Evolutionary conservation across 2,888 invertebrate species (phyloP), one percentile per base, ranked within the genome.

Genomic region (Chaetoderma sp.): DNA sequence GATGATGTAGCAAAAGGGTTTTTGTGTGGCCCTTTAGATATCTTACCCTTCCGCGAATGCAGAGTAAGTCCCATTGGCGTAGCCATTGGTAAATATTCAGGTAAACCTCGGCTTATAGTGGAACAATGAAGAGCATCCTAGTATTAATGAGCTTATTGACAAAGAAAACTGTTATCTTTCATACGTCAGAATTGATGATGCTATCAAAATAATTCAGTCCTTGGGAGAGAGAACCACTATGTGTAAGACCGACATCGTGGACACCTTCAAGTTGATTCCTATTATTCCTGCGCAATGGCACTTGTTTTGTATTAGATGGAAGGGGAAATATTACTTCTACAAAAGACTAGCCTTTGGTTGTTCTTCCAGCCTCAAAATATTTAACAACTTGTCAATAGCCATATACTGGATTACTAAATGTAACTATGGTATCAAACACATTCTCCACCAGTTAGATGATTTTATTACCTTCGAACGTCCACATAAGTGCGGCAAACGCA

Each of bases 331-430:
- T 56, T 70, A 64, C 58, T 64, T 57, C 33, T 70, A 60, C 36
- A 57, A 59, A 1, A 27, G 59, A 39, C 27, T 72, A 32, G 27
- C 42, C 23, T 71, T 73, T 60, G 73, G 71, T 1, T 55, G 63
- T 30, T 71, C 16, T 71, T 73, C 32, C 63, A n/a, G n/a, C n/a
- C n/a, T n/a, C n/a, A n/a, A n/a, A n/a, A n/a, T n/a, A n/a, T n/a
- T n/a, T n/a, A n/a, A 60, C 18, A 13, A 44, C 2, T 36, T 72
- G 3, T 66, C 70, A 6, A 18, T 45, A 36, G 70, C 70, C 23
- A 39, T 70, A 3, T 58, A 60, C 49, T 70, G 70, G 70, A 69
- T 71, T 45, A 67, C 71, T 5, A 33, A 28, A 30, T 21, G 63
- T 30, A 69, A 69, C 32, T 67, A 72, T 52, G 42, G 39, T 1